These are phyloP conservation scores for Molanna angustata DNA, from an alignment of 2,888 invertebrate genomes.

Conservation along the genomic window DNA sequence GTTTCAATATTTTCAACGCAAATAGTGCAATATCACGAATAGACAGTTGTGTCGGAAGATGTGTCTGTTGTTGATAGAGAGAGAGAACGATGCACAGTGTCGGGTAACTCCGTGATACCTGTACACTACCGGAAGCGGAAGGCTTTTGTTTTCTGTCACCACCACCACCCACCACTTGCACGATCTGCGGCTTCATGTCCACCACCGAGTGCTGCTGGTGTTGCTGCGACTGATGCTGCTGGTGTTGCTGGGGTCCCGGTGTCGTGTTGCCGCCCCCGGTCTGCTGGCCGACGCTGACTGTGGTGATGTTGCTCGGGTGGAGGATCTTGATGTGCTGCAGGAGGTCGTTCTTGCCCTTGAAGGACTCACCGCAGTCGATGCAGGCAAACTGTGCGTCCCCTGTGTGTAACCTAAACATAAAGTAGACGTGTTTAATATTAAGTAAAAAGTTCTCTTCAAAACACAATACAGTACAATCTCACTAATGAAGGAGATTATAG, in stretches of 20 bases:
- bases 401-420: constrained; percentile 60
- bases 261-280: constrained; percentile 19
- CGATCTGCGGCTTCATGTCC: constrained; percentile 53
- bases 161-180: constrained; percentile 33
- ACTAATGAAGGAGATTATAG: too few species aligned
- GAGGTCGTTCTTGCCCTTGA: constrained; percentile 67
- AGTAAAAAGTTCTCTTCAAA: background rate
- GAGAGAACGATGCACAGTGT: too few species aligned
- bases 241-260: constrained; percentile 29
- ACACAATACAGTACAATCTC: too few species aligned
- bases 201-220: constrained; percentile 36
- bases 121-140: constrained; percentile 45
- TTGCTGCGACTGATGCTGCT: constrained; percentile 33
- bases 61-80: too few species aligned
- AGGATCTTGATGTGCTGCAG: constrained; percentile 64
- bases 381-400: constrained; percentile 73
- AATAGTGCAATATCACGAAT: too few species aligned
- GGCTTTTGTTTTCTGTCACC: constrained; percentile 40
- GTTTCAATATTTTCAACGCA: too few species aligned
- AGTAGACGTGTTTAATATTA: background rate
- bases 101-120: constrained; percentile 49
- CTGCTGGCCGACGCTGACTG: constrained; percentile 11
- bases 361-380: constrained; percentile 73
- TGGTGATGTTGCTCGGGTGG: constrained; percentile 40
- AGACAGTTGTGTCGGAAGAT: too few species aligned